A percentile compares a stretch with the other conserved stretches of the same genome.
Evolutionary conservation across 2,113 vertebrate genomes (phyloP).

Genomic region (Dinomys branickii): DNA sequence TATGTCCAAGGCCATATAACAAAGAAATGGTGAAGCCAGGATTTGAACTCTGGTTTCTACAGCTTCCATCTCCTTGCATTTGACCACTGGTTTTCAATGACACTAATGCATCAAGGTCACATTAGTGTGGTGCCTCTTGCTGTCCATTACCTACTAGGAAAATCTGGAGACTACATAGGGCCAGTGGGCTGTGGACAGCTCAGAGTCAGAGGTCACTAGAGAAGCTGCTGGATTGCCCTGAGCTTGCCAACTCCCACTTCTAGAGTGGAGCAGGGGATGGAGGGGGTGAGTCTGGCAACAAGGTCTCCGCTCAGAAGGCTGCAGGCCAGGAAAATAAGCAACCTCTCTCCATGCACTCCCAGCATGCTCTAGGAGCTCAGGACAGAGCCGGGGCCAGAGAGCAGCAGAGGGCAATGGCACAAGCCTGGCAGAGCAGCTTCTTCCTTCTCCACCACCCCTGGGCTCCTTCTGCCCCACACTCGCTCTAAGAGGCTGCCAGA

Average conservation of each 20-base stretch:
- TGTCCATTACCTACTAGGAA: not conserved
- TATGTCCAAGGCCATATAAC: not conserved
- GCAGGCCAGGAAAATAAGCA: constrained; percentile 73
- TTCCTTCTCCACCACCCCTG: not conserved
- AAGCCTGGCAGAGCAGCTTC: not conserved
- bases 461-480: not conserved
- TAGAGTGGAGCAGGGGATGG: not conserved
- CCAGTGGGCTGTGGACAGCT: not conserved
- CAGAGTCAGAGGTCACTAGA: constrained; percentile 23
- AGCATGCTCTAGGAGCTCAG: not conserved
- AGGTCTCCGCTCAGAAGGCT: constrained; percentile 34
- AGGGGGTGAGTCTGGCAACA: constrained; percentile 53
- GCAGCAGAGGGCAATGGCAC: not conserved
- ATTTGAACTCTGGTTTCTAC: not conserved
- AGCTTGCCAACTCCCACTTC: constrained; percentile 72
- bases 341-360: constrained; percentile 38
- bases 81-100: not conserved
- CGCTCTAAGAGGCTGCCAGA: not conserved
- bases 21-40: not conserved
- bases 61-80: not conserved
- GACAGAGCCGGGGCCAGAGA: not conserved
- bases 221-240: not conserved
- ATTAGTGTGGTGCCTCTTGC: not conserved
- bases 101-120: not conserved
- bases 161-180: not conserved